Evolutionary conservation across 2,888 invertebrate genomes (phyloP).

Genomic region (Ceramica pisi): DNA sequence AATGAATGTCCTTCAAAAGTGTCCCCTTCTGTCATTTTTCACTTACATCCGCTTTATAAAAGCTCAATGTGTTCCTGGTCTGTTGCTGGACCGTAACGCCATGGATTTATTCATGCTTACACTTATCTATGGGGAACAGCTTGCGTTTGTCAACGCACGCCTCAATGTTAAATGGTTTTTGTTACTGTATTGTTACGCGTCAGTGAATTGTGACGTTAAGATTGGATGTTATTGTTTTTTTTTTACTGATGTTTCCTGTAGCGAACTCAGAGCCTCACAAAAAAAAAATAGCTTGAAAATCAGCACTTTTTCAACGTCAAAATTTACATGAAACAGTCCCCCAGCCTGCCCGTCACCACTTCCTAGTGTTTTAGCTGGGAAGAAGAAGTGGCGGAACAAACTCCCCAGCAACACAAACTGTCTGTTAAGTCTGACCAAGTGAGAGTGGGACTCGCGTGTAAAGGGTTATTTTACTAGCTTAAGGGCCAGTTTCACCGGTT

Average conservation of each 20-base stretch:
- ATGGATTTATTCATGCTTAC: conserved; percentile 52
- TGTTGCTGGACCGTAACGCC: conserved; percentile 42
- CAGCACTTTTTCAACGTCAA: no score
- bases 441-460: no score
- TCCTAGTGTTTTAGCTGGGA: no score
- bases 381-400: no score
- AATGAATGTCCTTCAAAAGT: background rate
- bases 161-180: conserved; percentile 41
- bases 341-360: no score
- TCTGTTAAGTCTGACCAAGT: no score
- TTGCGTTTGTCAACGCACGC: conserved; percentile 36
- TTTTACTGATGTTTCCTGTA: background rate
- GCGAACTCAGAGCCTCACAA: background rate
- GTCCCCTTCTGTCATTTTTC: background rate
- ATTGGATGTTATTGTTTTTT: conserved; percentile 1
- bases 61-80: conserved; percentile 10
- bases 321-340: no score
- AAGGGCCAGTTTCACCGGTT: no score
- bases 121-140: conserved; percentile 32
- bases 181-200: conserved; percentile 33
- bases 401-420: no score
- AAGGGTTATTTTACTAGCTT: no score
- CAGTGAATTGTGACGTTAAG: conserved; percentile 27
- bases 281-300: no score
- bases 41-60: conserved; percentile 13